Base-by-base conservation (phyloP, 2,797 vertebrate species). In the Botia kubotai region DNA sequence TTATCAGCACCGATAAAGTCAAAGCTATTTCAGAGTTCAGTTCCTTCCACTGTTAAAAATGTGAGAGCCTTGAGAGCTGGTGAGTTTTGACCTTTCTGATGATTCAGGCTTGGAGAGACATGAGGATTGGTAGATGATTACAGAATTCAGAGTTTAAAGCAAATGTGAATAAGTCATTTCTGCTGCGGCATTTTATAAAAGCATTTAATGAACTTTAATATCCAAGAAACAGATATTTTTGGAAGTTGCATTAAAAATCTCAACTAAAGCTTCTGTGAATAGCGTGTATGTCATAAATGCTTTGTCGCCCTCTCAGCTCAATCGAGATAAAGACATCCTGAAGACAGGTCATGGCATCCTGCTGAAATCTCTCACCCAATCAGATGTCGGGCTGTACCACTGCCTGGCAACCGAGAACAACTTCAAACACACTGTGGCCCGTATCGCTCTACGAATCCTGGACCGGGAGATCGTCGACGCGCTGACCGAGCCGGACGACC, bases 381-480 rank as follows among this genome's bases (percentile, higher is more conserved):
- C 82, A 2, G 90, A 91, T 29, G 83, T 79, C 4, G 90, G 90
- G 0, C 66, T 90, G 36, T 91, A 91, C 84, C 88, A 89, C 67
- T 91, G 90, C 79, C 70, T 87, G 63, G 88, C 88, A 83, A 91
- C 90, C 0, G 90, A 91, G 77, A 91, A 91, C 87, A 90, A 89
- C 84, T 91, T 88, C 80, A 90, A 90, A 57, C 90, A 89, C 86
- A 89, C 88, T 0, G 68, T 91, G 74, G 85, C 89, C 0, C 88
- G 87, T 14, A 87, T 91, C 66, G 79, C 80, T 10, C 87, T 91
- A 46, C 83, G 87, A 16, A 85, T 91, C 73, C 87, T 91, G 13
- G 90, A 91, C 87, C 83, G 90, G n/a, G 89, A 91, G 86, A 91
- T 91, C 2, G 89, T 91, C 33, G 89, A 90, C 68, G 90, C 90